Evolutionary conservation across 2,888 invertebrate species (phyloP).

Genomic region (Trachelus troglodyta): DNA sequence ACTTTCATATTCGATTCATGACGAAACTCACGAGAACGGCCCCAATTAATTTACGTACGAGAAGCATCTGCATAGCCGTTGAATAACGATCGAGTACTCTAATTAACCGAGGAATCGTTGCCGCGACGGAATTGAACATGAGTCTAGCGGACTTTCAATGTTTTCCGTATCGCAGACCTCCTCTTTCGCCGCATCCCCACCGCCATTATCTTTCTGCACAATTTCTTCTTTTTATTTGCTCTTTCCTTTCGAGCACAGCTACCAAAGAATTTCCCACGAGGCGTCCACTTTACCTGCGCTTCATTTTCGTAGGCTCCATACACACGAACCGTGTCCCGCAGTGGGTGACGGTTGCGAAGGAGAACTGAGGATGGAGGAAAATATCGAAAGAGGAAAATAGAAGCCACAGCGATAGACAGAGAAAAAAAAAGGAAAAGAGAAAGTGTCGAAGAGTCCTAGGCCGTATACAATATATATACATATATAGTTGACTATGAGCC

Average conservation of each 20-base stretch:
- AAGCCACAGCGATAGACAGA: conserved; percentile 8
- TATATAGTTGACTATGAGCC: neutral
- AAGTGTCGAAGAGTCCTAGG: neutral
- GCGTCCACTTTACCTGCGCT: neutral
- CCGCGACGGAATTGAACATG: neutral
- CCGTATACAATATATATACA: neutral
- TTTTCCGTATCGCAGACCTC: neutral
- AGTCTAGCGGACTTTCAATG: neutral
- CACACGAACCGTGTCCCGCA: neutral
- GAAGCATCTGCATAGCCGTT: neutral
- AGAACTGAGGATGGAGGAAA: conserved; percentile 4
- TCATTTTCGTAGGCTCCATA: neutral
- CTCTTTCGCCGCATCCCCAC: neutral
- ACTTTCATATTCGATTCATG: neutral
- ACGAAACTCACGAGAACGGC: neutral
- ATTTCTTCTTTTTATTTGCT: neutral
- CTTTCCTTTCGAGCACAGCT: neutral
- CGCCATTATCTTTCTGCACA: neutral
- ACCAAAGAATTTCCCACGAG: conserved; percentile 37
- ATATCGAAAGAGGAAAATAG: neutral
- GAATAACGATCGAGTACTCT: neutral
- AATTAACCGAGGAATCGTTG: neutral
- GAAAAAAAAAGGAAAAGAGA: conserved; percentile 1
- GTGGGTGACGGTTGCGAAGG: neutral
- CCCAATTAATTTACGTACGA: neutral